Conservation (phyloP, 1,140 invertebrate genomes). For the Melanaphis sacchari region DNA sequence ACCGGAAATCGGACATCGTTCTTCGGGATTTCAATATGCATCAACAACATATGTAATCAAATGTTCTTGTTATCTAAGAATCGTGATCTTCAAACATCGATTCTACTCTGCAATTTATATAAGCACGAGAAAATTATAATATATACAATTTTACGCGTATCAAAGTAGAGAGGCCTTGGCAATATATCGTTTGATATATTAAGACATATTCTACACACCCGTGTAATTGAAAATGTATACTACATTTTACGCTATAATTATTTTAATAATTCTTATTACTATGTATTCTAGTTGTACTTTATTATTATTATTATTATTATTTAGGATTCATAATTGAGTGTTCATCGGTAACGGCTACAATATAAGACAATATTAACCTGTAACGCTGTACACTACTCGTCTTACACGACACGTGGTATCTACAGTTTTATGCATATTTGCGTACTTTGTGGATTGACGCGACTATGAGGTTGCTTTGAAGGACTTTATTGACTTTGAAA, state of each 20-base stretch:
- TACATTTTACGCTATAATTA: conserved; percentile 34
- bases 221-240: not conserved
- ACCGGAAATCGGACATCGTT: not conserved
- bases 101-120: not conserved
- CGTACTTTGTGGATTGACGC: not conserved
- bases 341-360: not conserved
- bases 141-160: not conserved
- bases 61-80: too few species aligned
- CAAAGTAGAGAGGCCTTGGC: not conserved
- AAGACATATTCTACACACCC: not conserved
- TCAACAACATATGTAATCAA: not conserved
- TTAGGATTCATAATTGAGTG: not conserved
- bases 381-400: not conserved
- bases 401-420: not conserved
- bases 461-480: not conserved
- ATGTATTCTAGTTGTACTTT: not conserved
- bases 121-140: not conserved
- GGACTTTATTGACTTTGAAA: not conserved
- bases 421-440: not conserved
- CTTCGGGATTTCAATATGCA: not conserved
- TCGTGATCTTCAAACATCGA: conserved; percentile 11
- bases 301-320: not conserved
- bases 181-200: not conserved
- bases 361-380: not conserved
- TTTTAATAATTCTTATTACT: conserved; percentile 22